These are phyloP conservation scores for Aurelia sp. DNA, from an alignment of 30 jellyfish, hydroid and myxozoan genomes.

Conservation along the genomic window DNA sequence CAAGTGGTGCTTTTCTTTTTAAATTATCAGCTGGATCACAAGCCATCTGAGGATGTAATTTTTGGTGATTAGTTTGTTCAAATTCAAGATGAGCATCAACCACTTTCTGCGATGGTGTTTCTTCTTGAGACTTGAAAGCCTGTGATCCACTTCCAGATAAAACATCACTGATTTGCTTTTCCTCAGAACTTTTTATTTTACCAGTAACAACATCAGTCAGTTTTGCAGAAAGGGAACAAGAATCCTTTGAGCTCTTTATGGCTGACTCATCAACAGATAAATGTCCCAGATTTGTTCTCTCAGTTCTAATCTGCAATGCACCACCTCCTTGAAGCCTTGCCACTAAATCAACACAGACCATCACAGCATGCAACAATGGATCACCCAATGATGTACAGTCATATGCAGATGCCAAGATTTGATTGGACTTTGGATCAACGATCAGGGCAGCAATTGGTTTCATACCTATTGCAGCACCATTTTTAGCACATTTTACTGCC, in stretches of 20 bases:
- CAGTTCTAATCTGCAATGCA: constrained; percentile 31
- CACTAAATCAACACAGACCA: constrained; percentile 87
- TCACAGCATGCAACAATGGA: constrained; percentile 80
- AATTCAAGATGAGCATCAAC: too few species aligned
- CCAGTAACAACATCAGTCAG: too few species aligned
- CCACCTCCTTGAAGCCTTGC: constrained; percentile 92
- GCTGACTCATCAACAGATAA: background rate
- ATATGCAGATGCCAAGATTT: constrained; percentile 72
- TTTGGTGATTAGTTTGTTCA: too few species aligned
- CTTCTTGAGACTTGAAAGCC: too few species aligned
- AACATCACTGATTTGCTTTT: too few species aligned
- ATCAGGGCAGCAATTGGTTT: constrained; percentile 61
- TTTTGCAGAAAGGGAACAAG: too few species aligned
- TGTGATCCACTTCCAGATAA: too few species aligned
- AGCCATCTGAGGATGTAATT: too few species aligned
- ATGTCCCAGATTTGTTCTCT: background rate
- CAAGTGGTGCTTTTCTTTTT: constrained; percentile 8
- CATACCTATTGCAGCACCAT: constrained; percentile 16
- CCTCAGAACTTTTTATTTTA: too few species aligned
- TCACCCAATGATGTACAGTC: constrained; percentile 66
- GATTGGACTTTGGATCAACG: constrained; percentile 70
- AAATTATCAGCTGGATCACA: background rate
- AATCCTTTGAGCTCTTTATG: too few species aligned
- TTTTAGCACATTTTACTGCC: constrained; percentile 44
- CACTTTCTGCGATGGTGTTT: too few species aligned